Evolutionary conservation across 1,140 invertebrate genomes (phyloP).

Genomic region (Phocides pigmalion): DNA sequence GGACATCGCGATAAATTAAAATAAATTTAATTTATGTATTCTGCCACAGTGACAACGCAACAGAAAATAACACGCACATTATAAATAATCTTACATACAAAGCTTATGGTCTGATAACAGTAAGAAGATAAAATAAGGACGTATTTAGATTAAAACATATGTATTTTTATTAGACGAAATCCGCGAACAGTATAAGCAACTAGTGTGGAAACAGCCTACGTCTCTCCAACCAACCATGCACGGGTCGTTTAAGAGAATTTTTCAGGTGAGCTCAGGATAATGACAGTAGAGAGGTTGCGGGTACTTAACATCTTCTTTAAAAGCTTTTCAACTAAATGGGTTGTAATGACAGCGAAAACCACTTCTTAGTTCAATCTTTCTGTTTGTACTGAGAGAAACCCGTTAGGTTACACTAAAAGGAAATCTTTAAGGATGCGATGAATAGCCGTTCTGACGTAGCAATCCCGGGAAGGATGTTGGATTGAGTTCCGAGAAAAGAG

Average conservation of each 20-base stretch:
- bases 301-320: constrained; percentile 53
- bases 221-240: constrained; percentile 19
- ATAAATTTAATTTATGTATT: no score
- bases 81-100: no score
- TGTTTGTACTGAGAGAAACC: constrained; percentile 49
- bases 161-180: no score
- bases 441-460: background rate
- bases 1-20: no score
- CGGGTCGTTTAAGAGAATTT: constrained; percentile 43
- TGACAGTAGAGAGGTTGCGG: constrained; percentile 58
- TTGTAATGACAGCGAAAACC: constrained; percentile 67
- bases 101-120: no score
- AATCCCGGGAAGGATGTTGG: no score
- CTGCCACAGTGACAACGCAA: no score
- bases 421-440: constrained; percentile 31
- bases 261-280: constrained; percentile 57
- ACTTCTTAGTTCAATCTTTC: constrained; percentile 54
- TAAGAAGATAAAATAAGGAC: no score
- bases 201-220: background rate
- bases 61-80: no score
- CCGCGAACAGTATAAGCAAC: no score
- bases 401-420: constrained; percentile 44
- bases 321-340: constrained; percentile 65
- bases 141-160: no score
- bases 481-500: no score